Evolutionary conservation across 2,113 vertebrate genomes (phyloP).

Genomic region (Ardeotis arabs): DNA sequence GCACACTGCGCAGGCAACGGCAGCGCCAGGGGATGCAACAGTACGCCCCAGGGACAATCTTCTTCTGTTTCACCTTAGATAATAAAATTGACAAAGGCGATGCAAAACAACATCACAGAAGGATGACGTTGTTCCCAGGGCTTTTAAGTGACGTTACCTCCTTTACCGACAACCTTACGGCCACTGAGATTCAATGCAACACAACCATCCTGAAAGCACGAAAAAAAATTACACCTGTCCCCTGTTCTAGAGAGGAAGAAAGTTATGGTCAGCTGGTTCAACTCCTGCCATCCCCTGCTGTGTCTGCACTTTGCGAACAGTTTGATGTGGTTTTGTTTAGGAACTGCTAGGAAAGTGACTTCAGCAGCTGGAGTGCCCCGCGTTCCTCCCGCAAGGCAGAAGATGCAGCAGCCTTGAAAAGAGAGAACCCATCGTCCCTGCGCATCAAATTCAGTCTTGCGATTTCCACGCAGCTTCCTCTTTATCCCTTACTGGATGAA

Average conservation of each 20-base stretch:
- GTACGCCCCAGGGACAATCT: not conserved
- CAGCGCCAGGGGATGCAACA: no score
- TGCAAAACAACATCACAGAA: not conserved
- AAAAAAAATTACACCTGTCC: no score
- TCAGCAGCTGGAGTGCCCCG: not conserved
- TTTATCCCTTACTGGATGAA: no score
- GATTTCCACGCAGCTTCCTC: not conserved
- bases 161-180: not conserved
- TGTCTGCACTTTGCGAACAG: accelerated
- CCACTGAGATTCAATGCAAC: not conserved
- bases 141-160: not conserved
- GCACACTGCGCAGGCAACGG: not conserved
- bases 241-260: not conserved
- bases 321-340: not conserved
- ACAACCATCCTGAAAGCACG: not conserved
- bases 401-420: no score
- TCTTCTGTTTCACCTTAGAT: not conserved
- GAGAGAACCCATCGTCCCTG: not conserved
- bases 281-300: not conserved
- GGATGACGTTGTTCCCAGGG: not conserved
- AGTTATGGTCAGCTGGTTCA: not conserved
- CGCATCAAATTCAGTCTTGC: not conserved
- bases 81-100: not conserved
- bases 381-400: accelerated
- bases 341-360: not conserved